phyloP scores from a whole-genome alignment of 2,888 invertebrate genomes.

The Campoletis raptor region DNA sequence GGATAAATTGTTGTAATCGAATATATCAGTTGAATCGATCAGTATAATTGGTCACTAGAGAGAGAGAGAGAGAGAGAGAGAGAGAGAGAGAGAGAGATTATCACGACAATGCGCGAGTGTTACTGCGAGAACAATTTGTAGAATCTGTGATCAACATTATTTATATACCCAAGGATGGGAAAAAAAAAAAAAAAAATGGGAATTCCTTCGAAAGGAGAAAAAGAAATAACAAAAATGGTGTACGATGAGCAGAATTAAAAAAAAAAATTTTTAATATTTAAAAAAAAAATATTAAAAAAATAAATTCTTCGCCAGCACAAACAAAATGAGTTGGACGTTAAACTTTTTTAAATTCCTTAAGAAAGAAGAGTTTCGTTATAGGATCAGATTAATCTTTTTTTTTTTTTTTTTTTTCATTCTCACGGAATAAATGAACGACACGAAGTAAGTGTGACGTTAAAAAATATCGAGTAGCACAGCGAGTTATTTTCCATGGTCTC shows the following conservation, averaged over 20 bases:
- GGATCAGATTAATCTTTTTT: background rate
- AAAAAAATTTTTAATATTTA: background rate
- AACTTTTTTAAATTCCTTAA: background rate
- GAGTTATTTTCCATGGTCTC: background rate
- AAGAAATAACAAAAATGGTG: background rate
- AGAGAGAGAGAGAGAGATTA: too few species aligned
- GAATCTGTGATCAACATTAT: background rate
- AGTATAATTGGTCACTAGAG: constrained; percentile 55
- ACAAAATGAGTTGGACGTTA: background rate
- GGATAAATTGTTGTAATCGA: constrained; percentile 65
- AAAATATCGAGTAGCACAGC: background rate
- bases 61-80: too few species aligned
- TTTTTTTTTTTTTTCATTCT: background rate
- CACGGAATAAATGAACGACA: background rate
- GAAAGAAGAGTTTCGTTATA: background rate
- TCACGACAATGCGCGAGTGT: constrained; percentile 25
- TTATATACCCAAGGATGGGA: too few species aligned
- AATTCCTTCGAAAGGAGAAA: background rate
- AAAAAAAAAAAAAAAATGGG: background rate
- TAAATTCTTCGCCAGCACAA: too few species aligned
- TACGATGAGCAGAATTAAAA: background rate
- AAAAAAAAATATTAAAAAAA: background rate
- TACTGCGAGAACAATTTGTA: constrained; percentile 52
- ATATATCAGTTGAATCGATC: constrained; percentile 67
- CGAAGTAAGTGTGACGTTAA: background rate